These are phyloP conservation scores for Alloscopus bannaensis DNA, from an alignment of 2,888 invertebrate species.

Conservation along the genomic window DNA sequence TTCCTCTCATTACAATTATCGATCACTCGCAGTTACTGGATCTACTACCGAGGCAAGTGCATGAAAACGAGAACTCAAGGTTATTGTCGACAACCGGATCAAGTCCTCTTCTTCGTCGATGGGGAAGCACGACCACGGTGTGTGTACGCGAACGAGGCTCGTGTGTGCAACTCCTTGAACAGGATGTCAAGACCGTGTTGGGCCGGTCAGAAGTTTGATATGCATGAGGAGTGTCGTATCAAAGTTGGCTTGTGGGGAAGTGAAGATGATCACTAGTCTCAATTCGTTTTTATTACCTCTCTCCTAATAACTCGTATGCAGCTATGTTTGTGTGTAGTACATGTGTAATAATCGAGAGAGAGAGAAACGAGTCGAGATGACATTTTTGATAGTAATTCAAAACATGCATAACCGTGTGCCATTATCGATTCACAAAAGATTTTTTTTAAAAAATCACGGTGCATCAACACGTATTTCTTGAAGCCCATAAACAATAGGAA, in stretches of 20 bases:
- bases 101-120: constrained; percentile 67
- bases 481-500: too few species aligned
- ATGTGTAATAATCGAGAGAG: too few species aligned
- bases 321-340: too few species aligned
- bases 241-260: constrained; percentile 68
- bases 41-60: constrained; percentile 66
- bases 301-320: too few species aligned
- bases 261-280: constrained; percentile 64
- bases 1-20: too few species aligned
- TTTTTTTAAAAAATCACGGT: constrained; percentile 33
- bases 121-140: constrained; percentile 66
- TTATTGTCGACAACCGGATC: constrained; percentile 64
- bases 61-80: constrained; percentile 69
- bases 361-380: too few species aligned
- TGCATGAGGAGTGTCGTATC: constrained; percentile 61
- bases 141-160: constrained; percentile 49
- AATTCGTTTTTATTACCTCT: too few species aligned
- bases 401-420: too few species aligned
- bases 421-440: too few species aligned
- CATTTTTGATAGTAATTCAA: too few species aligned
- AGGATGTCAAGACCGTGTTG: constrained; percentile 65
- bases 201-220: constrained; percentile 67
- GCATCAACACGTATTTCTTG: constrained; percentile 11
- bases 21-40: constrained; percentile 70
- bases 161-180: constrained; percentile 54